Evolutionary conservation across 2,113 vertebrate species (phyloP).

Genomic region (Mystacornis crossleyi): DNA sequence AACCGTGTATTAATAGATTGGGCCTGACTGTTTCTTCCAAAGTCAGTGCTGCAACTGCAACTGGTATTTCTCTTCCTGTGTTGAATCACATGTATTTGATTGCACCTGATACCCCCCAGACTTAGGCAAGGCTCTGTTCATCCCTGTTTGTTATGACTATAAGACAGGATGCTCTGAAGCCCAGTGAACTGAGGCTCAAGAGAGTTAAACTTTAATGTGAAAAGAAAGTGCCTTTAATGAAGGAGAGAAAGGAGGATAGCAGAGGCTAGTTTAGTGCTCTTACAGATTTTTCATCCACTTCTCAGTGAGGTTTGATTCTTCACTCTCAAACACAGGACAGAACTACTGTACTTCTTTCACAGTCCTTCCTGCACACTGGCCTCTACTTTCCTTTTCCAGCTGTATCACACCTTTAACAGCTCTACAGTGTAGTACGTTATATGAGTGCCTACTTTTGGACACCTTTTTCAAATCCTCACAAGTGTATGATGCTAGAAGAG

Average conservation of each 20-base stretch:
- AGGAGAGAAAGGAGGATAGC: not conserved
- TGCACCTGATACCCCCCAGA: not conserved
- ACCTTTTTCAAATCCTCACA: not conserved
- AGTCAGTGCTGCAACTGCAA: not conserved
- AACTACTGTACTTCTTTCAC: not conserved
- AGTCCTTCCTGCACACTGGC: not conserved
- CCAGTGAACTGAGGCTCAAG: not conserved
- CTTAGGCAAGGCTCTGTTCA: not conserved
- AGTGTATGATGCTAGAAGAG: not conserved
- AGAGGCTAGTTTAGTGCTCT: not conserved
- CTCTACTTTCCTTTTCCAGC: not conserved
- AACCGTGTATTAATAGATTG: not conserved
- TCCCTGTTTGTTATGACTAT: accelerated
- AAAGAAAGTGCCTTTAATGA: not conserved
- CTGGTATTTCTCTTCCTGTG: not conserved
- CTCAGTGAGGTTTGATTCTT: not conserved
- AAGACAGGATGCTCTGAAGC: not conserved
- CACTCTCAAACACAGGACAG: not conserved
- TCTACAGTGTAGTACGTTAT: not conserved
- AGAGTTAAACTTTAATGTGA: not conserved
- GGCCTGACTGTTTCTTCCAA: not conserved
- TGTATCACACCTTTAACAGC: not conserved
- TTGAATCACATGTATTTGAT: accelerated
- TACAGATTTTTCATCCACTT: not conserved
- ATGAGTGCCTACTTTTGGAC: not conserved